Percentiles rank a stretch among this genome's conserved stretches.
These are phyloP conservation scores for Prorops nasuta DNA, from an alignment of 1,140 invertebrate genomes.

Conservation along the genomic window DNA sequence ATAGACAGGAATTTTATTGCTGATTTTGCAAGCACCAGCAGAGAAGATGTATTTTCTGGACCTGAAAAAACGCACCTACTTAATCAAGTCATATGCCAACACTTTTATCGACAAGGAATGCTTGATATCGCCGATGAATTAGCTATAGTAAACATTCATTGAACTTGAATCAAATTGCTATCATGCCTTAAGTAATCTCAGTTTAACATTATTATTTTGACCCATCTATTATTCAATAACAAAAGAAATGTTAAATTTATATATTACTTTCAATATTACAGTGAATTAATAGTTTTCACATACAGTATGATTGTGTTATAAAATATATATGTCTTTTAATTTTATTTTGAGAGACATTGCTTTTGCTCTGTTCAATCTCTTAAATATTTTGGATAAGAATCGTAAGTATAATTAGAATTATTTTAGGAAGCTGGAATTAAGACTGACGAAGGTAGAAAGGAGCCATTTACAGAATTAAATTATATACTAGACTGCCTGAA, in stretches of 20 bases:
- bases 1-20: conserved; percentile 93
- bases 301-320: no score
- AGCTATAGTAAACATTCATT: conserved; percentile 56
- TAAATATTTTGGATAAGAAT: not conserved
- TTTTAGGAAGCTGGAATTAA: conserved; percentile 72
- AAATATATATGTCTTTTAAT: no score
- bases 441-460: conserved; percentile 69
- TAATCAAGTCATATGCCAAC: conserved; percentile 95
- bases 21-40: conserved; percentile 85
- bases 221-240: no score
- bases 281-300: not conserved
- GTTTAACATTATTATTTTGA: no score
- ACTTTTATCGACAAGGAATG: conserved; percentile 92
- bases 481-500: conserved; percentile 80
- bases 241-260: not conserved
- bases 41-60: conserved; percentile 81
- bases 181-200: no score
- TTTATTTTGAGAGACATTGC: no score
- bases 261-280: not conserved
- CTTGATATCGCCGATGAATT: conserved; percentile 85
- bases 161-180: not conserved
- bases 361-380: no score
- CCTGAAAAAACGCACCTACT: conserved; percentile 77
- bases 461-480: conserved; percentile 84
- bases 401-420: conserved; percentile 8